Evolutionary conservation across 2,888 invertebrate genomes (phyloP), one percentile per base, ranked within the genome.

Genomic region (Tetragonula carbonaria): DNA sequence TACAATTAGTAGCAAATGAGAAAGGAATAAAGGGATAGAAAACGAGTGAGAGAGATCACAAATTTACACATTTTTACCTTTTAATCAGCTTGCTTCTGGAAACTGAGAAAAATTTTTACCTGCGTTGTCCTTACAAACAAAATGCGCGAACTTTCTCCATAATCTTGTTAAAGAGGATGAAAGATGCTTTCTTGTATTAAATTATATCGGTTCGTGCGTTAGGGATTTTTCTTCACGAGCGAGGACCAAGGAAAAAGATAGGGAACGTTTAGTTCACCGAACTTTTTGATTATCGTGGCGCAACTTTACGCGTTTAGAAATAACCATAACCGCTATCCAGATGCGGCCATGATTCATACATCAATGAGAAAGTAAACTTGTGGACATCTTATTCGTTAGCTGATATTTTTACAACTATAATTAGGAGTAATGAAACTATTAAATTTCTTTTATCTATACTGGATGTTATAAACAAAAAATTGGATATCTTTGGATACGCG

Each of bases 81-180:
- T 38, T 66, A 66, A 66, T 74, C 66, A 55, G 55, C 23, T 74
- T 74, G 38, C 18, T 23, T 66, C 55, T 55, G 13, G 14, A 55
- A 65, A 4, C 38, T 38, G 21, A 53, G 38, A 55, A 53, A 63
- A 66, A 65, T 66, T 66, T 66, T 66, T 5, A 74, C 55, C 55
- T 45, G 13, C 23, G 53, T 74, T 66, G 66, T 66, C 74, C 74
- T 23, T 11, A 18, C 23, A 45, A 74, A 55, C 23, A 53, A 51
- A 4, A 16, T 53, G 45, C 13, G 23, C 21, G 6, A 55, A 18
- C 13, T 55, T 38, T 8, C 55, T 66, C 18, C 66, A 74, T 74
- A 74, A 74, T 55, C 66, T 66, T 45, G 21, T 23, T 13, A 28
- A 62, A 16, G 50, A 28, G 62, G 28, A 65, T 65, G 38, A 66